Evolutionary conservation across 1,140 invertebrate genomes (phyloP), one percentile per base, ranked within the genome.

Genomic region (Glossosoma conforme): DNA sequence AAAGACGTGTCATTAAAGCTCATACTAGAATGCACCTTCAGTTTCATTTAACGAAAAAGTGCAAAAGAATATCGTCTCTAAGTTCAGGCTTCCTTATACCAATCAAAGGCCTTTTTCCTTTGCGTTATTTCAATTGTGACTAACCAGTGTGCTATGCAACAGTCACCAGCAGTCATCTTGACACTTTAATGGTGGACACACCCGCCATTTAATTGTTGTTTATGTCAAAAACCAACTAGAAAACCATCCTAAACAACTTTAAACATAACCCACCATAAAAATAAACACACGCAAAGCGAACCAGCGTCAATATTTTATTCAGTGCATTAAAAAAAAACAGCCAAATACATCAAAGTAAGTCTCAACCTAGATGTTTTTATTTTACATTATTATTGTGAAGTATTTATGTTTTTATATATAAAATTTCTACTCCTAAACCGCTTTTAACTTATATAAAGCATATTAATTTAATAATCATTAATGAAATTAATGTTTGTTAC

Each of bases 131-230:
- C 25, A n/a, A 6, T 8, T 28, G n/a, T 28, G 25, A 28, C 25
- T 28, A 28, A 28, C n/a, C 25, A 28, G n/a, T n/a, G 25, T 8
- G 6, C 25, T 28, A 28, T 28, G 25, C 25, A 28, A 28, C 25
- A 8, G 25, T 8, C 25, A 8, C 25, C 6, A 6, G 25, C 25
- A 28, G 25, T 8, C 6, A 28, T 6, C 19, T 15, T n/a, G 32
- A 5, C 10, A 21, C 36, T 45, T 20, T 45, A 37, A 37, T 37
- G 44, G 19, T 37, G 32, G 44, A 46, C 32, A 46, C 44, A 36
- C 44, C 44, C 44, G 44, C 33, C 37, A 22, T 10, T 36, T 25
- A 17, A 24, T 13, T 22, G 33, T 28, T 46, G 35, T 46, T 46
- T 46, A 15, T 46, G 15, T 37, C 6, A 46, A 46, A 36, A 33